Evolutionary conservation across 2,113 vertebrate genomes (phyloP).

Genomic region (Pithys albifrons): DNA sequence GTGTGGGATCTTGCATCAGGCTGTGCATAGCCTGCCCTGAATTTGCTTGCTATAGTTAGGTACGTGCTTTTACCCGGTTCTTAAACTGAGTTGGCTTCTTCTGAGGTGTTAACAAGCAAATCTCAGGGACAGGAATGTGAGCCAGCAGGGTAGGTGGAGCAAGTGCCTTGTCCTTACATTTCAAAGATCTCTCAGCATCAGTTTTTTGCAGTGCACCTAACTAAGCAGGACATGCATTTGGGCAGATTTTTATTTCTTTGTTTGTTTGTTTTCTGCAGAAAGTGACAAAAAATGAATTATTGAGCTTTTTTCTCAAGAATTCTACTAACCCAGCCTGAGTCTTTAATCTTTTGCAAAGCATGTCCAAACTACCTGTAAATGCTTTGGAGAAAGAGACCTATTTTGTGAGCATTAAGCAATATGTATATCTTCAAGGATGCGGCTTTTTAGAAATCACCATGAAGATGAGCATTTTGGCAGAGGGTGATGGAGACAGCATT

Average conservation of each 20-base stretch:
- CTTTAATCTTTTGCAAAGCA: neutral
- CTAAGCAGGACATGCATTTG: neutral
- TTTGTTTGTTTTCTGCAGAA: neutral
- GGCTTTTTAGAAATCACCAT: neutral
- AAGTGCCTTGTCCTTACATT: neutral
- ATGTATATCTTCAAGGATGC: neutral
- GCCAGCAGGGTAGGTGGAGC: neutral
- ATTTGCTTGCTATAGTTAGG: conserved; percentile 4
- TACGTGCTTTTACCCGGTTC: neutral
- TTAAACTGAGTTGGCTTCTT: neutral
- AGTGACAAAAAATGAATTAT: neutral
- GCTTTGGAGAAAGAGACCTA: neutral
- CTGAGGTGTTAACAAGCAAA: neutral
- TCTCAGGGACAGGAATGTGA: neutral
- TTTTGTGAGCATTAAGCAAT: neutral
- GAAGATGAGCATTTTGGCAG: neutral
- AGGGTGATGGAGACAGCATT: neutral
- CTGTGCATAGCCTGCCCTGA: neutral
- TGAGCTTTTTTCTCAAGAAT: neutral
- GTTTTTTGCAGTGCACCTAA: neutral
- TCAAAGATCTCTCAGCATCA: accelerated
- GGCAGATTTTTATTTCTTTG: neutral
- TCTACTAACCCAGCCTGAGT: neutral
- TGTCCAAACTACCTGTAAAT: neutral
- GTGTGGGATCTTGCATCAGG: neutral